Conservation (phyloP, 2,888 invertebrate genomes). For the Scaptomyza caliginosa region DNA sequence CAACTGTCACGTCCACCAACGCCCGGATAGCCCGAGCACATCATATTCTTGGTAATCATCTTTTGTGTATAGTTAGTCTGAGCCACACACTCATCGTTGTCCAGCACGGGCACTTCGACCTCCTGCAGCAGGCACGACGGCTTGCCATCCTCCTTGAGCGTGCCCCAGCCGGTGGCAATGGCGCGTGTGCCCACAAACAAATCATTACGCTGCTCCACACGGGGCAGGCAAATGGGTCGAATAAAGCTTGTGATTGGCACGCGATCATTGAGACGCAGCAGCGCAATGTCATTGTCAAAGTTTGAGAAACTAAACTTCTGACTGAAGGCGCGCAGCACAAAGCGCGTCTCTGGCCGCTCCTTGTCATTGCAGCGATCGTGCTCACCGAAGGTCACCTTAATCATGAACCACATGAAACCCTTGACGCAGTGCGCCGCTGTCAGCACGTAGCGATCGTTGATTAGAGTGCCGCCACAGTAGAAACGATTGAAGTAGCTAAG, state of each 20-base stretch:
- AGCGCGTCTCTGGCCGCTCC: slow-evolving; percentile 90
- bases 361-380: slow-evolving; percentile 92
- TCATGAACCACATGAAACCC: slow-evolving; percentile 97
- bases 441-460: slow-evolving; percentile 94
- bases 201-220: slow-evolving; percentile 87
- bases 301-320: slow-evolving; percentile 93
- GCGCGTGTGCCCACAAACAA: slow-evolving; percentile 90
- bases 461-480: slow-evolving; percentile 94
- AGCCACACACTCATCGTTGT: slow-evolving; percentile 88
- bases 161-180: slow-evolving; percentile 94
- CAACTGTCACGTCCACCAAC: slow-evolving; percentile 79
- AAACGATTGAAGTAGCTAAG: slow-evolving; percentile 94
- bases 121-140: slow-evolving; percentile 93
- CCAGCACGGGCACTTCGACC: slow-evolving; percentile 89
- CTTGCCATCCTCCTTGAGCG: slow-evolving; percentile 92
- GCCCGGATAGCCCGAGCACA: slow-evolving; percentile 82
- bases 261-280: slow-evolving; percentile 91
- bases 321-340: slow-evolving; percentile 90
- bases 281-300: slow-evolving; percentile 94
- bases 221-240: slow-evolving; percentile 93
- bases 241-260: slow-evolving; percentile 92
- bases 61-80: slow-evolving; percentile 91
- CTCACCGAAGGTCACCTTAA: slow-evolving; percentile 94
- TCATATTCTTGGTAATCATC: slow-evolving; percentile 95
- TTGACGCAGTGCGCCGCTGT: slow-evolving; percentile 96